Percentiles rank a stretch among this genome's conserved stretches.
These are phyloP conservation scores for Acanthurus lineatus DNA, from an alignment of 2,797 vertebrate genomes.

Conservation along the genomic window DNA sequence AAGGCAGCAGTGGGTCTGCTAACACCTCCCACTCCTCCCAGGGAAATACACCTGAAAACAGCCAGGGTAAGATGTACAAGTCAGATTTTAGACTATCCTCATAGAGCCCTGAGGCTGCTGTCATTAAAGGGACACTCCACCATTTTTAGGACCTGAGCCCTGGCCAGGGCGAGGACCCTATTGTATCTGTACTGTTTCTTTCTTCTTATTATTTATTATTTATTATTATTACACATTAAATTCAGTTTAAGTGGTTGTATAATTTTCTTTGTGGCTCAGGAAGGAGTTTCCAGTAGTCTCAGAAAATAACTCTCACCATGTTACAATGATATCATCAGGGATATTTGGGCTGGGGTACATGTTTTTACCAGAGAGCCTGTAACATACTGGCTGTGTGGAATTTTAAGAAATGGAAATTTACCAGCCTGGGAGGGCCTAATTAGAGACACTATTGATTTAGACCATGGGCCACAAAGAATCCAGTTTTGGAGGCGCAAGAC, in stretches of 20 bases:
- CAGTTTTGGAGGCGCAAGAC: too few species aligned
- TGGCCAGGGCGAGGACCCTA: too few species aligned
- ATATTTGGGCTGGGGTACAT: neutral
- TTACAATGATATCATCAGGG: neutral
- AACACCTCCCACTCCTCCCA: conserved; percentile 78
- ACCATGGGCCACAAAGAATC: too few species aligned
- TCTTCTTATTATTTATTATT: too few species aligned
- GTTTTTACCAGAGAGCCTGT: neutral
- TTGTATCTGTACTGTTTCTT: too few species aligned
- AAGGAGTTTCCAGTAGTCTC: neutral
- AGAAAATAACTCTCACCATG: neutral
- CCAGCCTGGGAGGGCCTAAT: neutral
- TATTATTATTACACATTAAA: neutral
- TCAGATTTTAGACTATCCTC: neutral
- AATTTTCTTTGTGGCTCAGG: neutral
- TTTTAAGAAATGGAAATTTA: neutral
- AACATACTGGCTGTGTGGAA: neutral
- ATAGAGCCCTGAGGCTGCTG: neutral
- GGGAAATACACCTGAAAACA: conserved; percentile 68
- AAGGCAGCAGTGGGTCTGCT: conserved; percentile 63
- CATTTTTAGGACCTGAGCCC: neutral
- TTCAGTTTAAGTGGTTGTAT: neutral
- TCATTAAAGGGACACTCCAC: neutral
- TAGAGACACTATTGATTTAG: too few species aligned
- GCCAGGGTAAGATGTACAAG: conserved; percentile 61